These are phyloP conservation scores for Beroe ovata DNA, from an alignment of 37 sponge, comb jelly and placozoan species.

Conservation along the genomic window DNA sequence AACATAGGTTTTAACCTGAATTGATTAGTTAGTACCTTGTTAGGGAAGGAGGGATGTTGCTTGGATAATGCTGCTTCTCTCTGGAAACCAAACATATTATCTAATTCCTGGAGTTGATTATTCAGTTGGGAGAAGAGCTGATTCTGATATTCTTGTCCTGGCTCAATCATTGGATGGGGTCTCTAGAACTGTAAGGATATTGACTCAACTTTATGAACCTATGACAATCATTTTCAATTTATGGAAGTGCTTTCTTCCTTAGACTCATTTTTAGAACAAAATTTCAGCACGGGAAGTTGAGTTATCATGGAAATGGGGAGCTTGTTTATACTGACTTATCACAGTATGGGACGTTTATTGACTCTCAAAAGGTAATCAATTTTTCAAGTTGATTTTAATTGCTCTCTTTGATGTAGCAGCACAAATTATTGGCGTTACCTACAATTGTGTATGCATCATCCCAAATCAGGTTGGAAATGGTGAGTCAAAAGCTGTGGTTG, in stretches of 20 bases:
- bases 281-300: conserved; percentile 33
- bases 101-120: conserved; percentile 20
- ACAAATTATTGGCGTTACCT: too few relatives aligned
- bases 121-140: conserved; percentile 21
- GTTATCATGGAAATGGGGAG: conserved; percentile 29
- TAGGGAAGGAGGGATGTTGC: too few relatives aligned
- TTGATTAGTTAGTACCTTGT: too few relatives aligned
- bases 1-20: too few relatives aligned
- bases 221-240: too few relatives aligned
- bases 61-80: conserved; percentile 9
- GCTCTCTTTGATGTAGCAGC: too few relatives aligned
- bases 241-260: too few relatives aligned
- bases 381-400: not conserved
- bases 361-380: conserved; percentile 13
- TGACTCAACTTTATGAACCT: too few relatives aligned
- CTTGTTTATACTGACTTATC: conserved; percentile 36
- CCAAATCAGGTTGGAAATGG: not conserved
- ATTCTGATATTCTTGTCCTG: not conserved
- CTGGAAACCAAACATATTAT: not conserved
- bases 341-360: conserved; percentile 25
- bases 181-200: conserved; percentile 33
- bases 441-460: too few relatives aligned
- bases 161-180: not conserved
- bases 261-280: too few relatives aligned
- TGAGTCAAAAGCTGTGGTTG: not conserved